Evolutionary conservation across 2,113 vertebrate genomes (phyloP).

Genomic region (Oreochromis spilurus): DNA sequence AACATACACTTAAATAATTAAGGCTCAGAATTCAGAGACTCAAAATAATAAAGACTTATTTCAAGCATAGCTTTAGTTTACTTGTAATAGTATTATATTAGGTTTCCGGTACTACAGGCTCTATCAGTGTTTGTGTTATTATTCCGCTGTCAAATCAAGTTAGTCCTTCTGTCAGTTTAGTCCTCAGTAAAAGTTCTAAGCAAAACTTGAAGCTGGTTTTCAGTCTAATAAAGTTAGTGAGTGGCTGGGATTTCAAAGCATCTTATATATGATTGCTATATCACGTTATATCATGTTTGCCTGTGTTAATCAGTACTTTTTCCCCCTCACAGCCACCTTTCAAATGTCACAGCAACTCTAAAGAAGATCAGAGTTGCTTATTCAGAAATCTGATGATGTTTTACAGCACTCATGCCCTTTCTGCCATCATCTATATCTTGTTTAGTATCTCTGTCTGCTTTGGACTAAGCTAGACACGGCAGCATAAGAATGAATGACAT

Average conservation of each 20-base stretch:
- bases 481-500: neutral
- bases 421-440: neutral
- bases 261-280: neutral
- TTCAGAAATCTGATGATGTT: neutral
- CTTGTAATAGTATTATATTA: neutral
- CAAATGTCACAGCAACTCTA: conserved; percentile 2
- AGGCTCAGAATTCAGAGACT: neutral
- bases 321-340: neutral
- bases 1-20: neutral
- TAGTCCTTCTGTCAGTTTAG: neutral
- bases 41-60: neutral
- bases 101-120: neutral
- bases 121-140: neutral
- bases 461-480: neutral
- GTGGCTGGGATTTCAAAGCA: neutral
- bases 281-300: neutral
- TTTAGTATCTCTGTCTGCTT: neutral
- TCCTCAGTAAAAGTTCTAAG: neutral
- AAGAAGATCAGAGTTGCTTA: neutral
- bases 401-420: neutral
- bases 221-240: neutral
- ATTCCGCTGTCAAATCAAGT: neutral
- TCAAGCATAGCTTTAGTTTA: neutral
- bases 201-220: neutral
- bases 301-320: neutral